Conservation (phyloP, 2,797 vertebrate species). For the Enteromius anoplus region DNA sequence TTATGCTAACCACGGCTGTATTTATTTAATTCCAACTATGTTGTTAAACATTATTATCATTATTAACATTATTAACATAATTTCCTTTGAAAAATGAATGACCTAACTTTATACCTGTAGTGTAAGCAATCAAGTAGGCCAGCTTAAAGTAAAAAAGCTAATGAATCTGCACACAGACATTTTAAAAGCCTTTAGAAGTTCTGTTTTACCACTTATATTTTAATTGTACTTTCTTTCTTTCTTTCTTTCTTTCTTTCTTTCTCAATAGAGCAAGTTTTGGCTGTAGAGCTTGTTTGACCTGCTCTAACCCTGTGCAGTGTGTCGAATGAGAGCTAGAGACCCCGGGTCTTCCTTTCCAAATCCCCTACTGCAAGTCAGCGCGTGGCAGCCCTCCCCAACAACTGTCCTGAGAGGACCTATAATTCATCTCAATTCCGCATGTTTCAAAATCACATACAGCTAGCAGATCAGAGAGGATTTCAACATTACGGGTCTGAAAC, state of each 20-base stretch:
- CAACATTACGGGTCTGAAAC: slow-evolving; percentile 52
- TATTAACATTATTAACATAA: too few species aligned
- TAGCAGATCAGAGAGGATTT: slow-evolving; percentile 51
- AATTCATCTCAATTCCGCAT: slow-evolving; percentile 46
- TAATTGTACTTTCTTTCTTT: not conserved
- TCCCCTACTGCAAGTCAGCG: slow-evolving; percentile 33
- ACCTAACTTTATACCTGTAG: not conserved
- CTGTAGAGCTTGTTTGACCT: not conserved
- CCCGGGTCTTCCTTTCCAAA: slow-evolving; percentile 35
- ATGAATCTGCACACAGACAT: not conserved
- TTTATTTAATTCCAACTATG: not conserved
- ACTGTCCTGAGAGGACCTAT: slow-evolving; percentile 39
- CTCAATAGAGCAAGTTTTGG: slow-evolving; percentile 7
- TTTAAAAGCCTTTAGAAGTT: not conserved
- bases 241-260: slow-evolving; percentile 24
- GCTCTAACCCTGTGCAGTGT: slow-evolving; percentile 26
- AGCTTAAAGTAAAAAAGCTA: not conserved
- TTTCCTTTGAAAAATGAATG: not conserved
- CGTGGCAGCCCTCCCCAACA: slow-evolving; percentile 44
- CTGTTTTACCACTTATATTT: not conserved
- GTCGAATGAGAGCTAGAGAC: slow-evolving; percentile 39
- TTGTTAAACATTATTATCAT: slow-evolving; percentile 10
- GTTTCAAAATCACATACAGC: slow-evolving; percentile 57
- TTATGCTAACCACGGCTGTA: not conserved
- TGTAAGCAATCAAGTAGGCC: not conserved